A percentile compares a stretch with the other conserved stretches of the same genome.
Conservation (phyloP, 1,140 invertebrate species). For the Littorina saxatilis region DNA sequence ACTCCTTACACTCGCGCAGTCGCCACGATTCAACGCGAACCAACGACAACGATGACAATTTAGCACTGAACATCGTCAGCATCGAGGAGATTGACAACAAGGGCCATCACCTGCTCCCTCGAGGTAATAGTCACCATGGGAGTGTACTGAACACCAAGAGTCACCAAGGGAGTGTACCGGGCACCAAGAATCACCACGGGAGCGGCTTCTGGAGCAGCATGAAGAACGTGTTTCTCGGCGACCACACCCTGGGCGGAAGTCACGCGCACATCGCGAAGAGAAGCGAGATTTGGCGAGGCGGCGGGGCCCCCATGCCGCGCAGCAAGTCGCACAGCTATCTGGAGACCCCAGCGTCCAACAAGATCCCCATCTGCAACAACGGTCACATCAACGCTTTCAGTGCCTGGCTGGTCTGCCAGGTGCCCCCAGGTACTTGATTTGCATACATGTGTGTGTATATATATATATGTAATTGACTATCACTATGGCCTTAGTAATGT, state of each 20-base stretch:
- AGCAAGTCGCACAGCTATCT: constrained; percentile 9
- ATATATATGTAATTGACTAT: too few relatives aligned
- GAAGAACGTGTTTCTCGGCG: neutral
- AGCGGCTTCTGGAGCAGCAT: neutral
- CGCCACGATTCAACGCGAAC: too few relatives aligned
- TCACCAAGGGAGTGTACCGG: neutral
- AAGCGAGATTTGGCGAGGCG: neutral
- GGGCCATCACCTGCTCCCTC: too few relatives aligned
- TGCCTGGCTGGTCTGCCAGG: constrained; percentile 18
- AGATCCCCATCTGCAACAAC: neutral
- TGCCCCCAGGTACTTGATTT: too few relatives aligned
- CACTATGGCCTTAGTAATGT: too few relatives aligned
- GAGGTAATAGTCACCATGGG: too few relatives aligned
- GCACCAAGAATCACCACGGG: neutral
- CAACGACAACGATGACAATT: too few relatives aligned
- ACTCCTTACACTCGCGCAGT: too few relatives aligned
- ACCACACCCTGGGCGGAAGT: neutral
- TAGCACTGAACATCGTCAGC: neutral
- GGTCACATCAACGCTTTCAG: neutral
- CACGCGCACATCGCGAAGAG: neutral
- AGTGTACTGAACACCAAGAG: too few relatives aligned
- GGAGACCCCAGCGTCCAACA: neutral
- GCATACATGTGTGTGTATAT: too few relatives aligned
- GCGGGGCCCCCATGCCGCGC: neutral
- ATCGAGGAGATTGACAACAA: neutral